Evolutionary conservation across 2,888 invertebrate species (phyloP).

Genomic region (Drosophila recens): DNA sequence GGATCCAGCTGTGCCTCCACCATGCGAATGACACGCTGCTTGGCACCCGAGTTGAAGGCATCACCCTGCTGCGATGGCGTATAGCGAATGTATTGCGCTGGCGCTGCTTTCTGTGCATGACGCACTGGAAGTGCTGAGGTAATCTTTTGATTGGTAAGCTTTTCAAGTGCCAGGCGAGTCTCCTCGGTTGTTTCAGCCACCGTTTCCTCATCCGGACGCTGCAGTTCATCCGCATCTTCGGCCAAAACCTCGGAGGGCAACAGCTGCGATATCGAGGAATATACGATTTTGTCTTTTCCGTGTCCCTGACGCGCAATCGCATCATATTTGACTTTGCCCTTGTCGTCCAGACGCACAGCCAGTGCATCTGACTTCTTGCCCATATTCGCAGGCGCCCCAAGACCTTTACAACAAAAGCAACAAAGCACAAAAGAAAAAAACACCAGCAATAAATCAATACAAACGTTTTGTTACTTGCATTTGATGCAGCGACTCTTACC

Average conservation of each 20-base stretch:
- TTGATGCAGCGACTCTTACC: constrained; percentile 87
- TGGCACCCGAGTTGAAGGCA: constrained; percentile 97
- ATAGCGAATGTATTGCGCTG: constrained; percentile 98
- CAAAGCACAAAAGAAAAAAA: neutral
- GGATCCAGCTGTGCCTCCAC: constrained; percentile 98
- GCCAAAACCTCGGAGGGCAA: constrained; percentile 95
- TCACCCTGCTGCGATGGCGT: constrained; percentile 99
- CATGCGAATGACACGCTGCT: constrained; percentile 98
- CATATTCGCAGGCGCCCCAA: constrained; percentile 93
- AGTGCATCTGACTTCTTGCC: constrained; percentile 93
- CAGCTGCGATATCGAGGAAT: constrained; percentile 96
- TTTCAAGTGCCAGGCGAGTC: constrained; percentile 94
- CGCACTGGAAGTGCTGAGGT: constrained; percentile 98
- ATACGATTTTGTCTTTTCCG: constrained; percentile 97
- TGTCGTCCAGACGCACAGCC: constrained; percentile 96
- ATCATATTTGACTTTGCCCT: constrained; percentile 98
- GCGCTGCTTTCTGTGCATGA: constrained; percentile 96
- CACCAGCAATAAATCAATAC: constrained; percentile 1
- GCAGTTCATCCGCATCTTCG: constrained; percentile 96
- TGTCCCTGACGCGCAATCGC: constrained; percentile 97
- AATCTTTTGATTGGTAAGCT: constrained; percentile 94
- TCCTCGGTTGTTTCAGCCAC: constrained; percentile 95
- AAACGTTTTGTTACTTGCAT: neutral
- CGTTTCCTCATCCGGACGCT: constrained; percentile 94
- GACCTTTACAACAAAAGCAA: constrained; percentile 85